Conservation (phyloP, 2,113 vertebrate genomes). For the Pteronura brasiliensis region DNA sequence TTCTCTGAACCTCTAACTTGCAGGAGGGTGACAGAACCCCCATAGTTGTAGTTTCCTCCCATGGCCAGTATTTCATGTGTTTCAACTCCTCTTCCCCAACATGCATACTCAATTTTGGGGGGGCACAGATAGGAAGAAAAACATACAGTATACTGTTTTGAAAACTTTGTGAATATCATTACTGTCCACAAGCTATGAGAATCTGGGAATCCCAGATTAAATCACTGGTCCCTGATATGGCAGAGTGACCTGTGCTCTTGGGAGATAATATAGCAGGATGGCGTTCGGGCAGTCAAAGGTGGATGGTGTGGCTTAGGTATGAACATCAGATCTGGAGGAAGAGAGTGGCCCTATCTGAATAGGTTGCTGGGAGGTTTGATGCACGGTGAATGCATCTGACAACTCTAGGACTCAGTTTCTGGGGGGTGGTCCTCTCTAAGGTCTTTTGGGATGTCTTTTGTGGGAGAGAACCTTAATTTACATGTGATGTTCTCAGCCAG, state of each 20-base stretch:
- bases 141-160: not conserved
- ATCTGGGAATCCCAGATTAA: not conserved
- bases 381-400: not conserved
- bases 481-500: not conserved
- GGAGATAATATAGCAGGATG: not conserved
- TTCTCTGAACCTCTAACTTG: too few relatives aligned
- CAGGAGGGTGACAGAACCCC: too few relatives aligned
- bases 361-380: not conserved
- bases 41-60: too few relatives aligned
- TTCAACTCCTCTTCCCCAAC: not conserved
- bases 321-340: not conserved
- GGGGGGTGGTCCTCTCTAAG: not conserved
- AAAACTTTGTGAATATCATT: not conserved
- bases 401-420: not conserved
- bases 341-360: not conserved
- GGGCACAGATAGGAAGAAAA: not conserved
- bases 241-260: not conserved
- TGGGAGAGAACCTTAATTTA: not conserved
- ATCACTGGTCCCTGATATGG: not conserved
- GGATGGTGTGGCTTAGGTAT: not conserved
- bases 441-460: not conserved
- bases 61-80: not conserved
- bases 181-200: not conserved
- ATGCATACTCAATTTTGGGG: fast-evolving
- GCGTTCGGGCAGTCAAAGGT: not conserved